Evolutionary conservation across 2,888 invertebrate genomes (phyloP).

Genomic region (Parnassius mnemosyne): DNA sequence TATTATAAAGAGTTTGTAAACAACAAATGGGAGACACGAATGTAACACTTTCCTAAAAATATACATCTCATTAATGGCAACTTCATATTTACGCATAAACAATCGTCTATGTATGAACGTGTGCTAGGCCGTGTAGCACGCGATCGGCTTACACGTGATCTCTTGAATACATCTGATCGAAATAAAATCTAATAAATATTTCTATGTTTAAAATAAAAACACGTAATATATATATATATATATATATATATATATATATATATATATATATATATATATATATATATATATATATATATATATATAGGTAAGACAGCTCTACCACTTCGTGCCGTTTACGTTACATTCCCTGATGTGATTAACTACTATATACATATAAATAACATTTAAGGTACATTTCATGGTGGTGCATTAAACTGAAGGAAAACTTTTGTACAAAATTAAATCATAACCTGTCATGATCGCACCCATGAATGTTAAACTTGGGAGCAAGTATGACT

Average conservation of each 20-base stretch:
- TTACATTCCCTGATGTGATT: conserved; percentile 17
- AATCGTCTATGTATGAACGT: conserved; percentile 29
- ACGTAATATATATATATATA: conserved; percentile 3
- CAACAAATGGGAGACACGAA: conserved; percentile 44
- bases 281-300: conserved; percentile 8
- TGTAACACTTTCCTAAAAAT: conserved; percentile 49
- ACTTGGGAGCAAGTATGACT: conserved; percentile 19
- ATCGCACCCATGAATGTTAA: conserved; percentile 8
- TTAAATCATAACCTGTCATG: conserved; percentile 20
- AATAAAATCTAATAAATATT: conserved; percentile 16
- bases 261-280: conserved; percentile 8
- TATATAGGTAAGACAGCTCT: conserved; percentile 2
- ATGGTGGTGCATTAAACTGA: conserved; percentile 18
- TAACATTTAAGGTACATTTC: conserved; percentile 26
- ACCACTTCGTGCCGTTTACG: conserved; percentile 12
- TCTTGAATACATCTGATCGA: conserved; percentile 12
- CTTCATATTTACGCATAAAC: conserved; percentile 43
- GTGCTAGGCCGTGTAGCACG: conserved; percentile 34
- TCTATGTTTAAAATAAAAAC: conserved; percentile 6
- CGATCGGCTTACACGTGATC: neutral
- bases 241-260: conserved; percentile 10
- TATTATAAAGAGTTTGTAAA: conserved; percentile 58
- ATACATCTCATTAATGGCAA: conserved; percentile 56
- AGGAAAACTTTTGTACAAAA: conserved; percentile 23
- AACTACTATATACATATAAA: conserved; percentile 40